Conservation (phyloP, 2,888 invertebrate genomes). For the Nymphalis polychloros region DNA sequence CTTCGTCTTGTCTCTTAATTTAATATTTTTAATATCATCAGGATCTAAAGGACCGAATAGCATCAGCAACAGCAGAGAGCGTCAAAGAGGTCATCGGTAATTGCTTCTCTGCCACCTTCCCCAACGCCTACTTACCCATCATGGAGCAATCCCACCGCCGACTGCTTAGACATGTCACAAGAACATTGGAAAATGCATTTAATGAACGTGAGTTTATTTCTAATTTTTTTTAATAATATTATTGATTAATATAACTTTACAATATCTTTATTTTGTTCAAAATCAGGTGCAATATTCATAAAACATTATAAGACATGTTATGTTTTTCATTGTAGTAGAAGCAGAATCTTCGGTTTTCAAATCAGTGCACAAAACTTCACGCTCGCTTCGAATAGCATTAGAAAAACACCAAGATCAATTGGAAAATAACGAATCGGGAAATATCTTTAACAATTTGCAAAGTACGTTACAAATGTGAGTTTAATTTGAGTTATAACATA, state of each 20-base stretch:
- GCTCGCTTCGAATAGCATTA: slow-evolving; percentile 53
- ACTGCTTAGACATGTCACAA: slow-evolving; percentile 53
- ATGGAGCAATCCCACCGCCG: slow-evolving; percentile 59
- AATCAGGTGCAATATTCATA: no score
- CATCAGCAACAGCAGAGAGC: slow-evolving; percentile 54
- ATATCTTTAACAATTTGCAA: slow-evolving; percentile 47
- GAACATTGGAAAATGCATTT: slow-evolving; percentile 57
- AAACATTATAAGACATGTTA: background rate
- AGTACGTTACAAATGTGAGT: slow-evolving; percentile 58
- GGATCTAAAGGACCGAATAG: slow-evolving; percentile 61
- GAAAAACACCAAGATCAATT: slow-evolving; percentile 57
- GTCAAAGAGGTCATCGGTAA: slow-evolving; percentile 53
- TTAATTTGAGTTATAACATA: background rate
- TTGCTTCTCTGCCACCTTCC: slow-evolving; percentile 54
- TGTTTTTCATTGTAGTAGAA: slow-evolving; percentile 52
- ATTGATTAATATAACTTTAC: no score
- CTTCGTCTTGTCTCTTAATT: background rate
- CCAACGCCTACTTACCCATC: slow-evolving; percentile 55
- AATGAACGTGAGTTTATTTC: slow-evolving; percentile 47
- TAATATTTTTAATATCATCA: slow-evolving; percentile 32
- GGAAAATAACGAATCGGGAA: slow-evolving; percentile 45
- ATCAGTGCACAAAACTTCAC: slow-evolving; percentile 52
- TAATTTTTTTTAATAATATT: background rate
- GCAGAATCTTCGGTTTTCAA: slow-evolving; percentile 53
- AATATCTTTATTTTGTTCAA: no score